These are phyloP conservation scores for Andricus curvator DNA, from an alignment of 2,888 invertebrate genomes.

Conservation along the genomic window DNA sequence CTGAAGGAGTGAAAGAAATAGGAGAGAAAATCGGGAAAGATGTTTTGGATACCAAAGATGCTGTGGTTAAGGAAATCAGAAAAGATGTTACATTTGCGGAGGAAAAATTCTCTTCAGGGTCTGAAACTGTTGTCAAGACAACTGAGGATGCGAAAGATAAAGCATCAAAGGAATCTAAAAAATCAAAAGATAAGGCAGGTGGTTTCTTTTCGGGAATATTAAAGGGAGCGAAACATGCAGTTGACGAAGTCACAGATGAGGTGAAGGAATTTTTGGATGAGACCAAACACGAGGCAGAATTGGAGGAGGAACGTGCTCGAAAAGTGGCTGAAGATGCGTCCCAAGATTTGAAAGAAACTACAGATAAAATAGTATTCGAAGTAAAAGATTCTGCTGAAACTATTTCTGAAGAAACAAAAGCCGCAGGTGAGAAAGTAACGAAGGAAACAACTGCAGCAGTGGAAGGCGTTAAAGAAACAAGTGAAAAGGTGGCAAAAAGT, in stretches of 20 bases:
- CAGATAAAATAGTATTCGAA: slow-evolving; percentile 52
- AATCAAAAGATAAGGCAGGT: slow-evolving; percentile 55
- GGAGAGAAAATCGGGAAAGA: slow-evolving; percentile 10
- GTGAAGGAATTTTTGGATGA: slow-evolving; percentile 56
- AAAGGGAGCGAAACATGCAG: slow-evolving; percentile 58
- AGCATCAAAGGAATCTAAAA: slow-evolving; percentile 15
- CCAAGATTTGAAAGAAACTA: slow-evolving; percentile 55
- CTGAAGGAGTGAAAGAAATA: not conserved
- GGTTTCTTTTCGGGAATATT: slow-evolving; percentile 60
- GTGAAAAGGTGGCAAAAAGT: slow-evolving; percentile 58
- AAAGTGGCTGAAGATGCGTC: slow-evolving; percentile 46
- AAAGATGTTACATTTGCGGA: slow-evolving; percentile 47
- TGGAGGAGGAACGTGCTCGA: slow-evolving; percentile 51
- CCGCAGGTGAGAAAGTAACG: not conserved
- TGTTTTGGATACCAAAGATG: not conserved
- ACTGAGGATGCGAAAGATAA: not conserved
- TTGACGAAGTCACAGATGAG: slow-evolving; percentile 57
- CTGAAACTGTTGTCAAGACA: not conserved
- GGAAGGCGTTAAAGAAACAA: slow-evolving; percentile 77
- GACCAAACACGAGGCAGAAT: slow-evolving; percentile 22
- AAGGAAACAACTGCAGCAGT: slow-evolving; percentile 61
- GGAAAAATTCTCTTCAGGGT: not conserved
- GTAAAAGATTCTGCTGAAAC: slow-evolving; percentile 47
- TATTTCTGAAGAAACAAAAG: not conserved
- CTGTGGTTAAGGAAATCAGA: slow-evolving; percentile 26